phyloP scores from a whole-genome alignment of 1,140 invertebrate genomes.

The Sycobia sp. region DNA sequence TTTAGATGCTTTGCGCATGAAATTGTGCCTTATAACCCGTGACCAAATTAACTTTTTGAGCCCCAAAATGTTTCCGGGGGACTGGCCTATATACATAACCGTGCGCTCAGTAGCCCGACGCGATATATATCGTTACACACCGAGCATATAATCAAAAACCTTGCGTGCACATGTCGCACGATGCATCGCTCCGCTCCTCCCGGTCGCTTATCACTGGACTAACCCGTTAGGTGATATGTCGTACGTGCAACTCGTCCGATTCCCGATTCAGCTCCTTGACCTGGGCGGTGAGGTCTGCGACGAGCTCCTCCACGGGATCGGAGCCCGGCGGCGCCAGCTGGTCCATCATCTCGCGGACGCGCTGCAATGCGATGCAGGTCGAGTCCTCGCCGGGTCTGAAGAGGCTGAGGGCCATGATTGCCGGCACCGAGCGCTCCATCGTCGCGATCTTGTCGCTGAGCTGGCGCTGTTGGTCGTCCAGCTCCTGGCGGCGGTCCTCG shows the following conservation, averaged over 20 bases:
- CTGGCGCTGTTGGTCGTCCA: constrained; percentile 42
- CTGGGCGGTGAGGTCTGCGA: constrained; percentile 35
- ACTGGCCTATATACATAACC: too few relatives aligned
- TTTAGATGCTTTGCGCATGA: too few relatives aligned
- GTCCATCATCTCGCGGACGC: constrained; percentile 45
- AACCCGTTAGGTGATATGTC: constrained; percentile 45
- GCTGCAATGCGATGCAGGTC: background rate
- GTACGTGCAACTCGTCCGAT: constrained; percentile 55
- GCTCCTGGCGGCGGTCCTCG: constrained; percentile 43
- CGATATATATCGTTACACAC: too few relatives aligned
- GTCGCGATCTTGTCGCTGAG: constrained; percentile 46
- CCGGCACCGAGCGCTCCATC: constrained; percentile 54
- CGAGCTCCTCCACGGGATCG: constrained; percentile 46
- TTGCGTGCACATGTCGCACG: too few relatives aligned
- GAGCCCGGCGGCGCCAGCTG: constrained; percentile 40
- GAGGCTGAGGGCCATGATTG: constrained; percentile 47
- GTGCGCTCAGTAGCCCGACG: too few relatives aligned
- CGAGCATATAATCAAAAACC: too few relatives aligned
- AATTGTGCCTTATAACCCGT: too few relatives aligned
- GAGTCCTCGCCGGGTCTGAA: constrained; percentile 26
- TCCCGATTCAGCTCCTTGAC: constrained; percentile 43
- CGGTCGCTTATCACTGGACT: too few relatives aligned
- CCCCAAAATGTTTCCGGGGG: too few relatives aligned
- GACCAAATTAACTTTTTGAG: too few relatives aligned
- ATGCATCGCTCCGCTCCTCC: too few relatives aligned